These are phyloP conservation scores for Adelosebastes latens DNA, from an alignment of 2,797 vertebrate genomes.

Conservation along the genomic window DNA sequence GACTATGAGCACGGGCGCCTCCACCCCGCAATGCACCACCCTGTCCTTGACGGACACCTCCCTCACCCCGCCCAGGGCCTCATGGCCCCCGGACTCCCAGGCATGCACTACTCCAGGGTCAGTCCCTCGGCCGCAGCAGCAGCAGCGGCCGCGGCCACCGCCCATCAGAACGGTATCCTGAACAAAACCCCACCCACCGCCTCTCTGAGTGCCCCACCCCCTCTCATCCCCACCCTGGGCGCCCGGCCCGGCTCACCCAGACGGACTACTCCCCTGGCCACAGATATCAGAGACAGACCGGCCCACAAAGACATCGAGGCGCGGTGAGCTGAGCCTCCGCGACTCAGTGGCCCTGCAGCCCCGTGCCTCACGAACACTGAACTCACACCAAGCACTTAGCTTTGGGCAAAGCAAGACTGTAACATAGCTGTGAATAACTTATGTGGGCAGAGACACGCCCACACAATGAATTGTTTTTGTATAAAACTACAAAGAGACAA, in stretches of 20 bases:
- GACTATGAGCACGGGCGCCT: constrained; percentile 92
- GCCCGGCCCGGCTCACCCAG: constrained; percentile 90
- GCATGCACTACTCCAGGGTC: constrained; percentile 96
- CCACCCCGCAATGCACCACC: constrained; percentile 78
- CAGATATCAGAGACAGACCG: constrained; percentile 94
- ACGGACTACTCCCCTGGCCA: constrained; percentile 93
- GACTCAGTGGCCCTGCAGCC: constrained; percentile 36
- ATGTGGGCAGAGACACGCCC: constrained; percentile 53
- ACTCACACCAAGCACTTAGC: constrained; percentile 83
- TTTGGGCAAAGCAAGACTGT: constrained; percentile 77
- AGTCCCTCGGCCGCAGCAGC: constrained; percentile 84
- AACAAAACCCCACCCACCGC: constrained; percentile 95
- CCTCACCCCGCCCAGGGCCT: constrained; percentile 85
- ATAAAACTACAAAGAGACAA: constrained; percentile 63
- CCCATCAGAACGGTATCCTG: constrained; percentile 92
- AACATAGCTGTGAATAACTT: constrained; percentile 84
- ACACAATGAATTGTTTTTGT: constrained; percentile 72
- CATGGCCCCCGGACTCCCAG: constrained; percentile 91
- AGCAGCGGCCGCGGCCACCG: constrained; percentile 63
- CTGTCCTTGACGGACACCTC: constrained; percentile 89
- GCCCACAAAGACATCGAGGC: constrained; percentile 98
- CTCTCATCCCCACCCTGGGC: constrained; percentile 93
- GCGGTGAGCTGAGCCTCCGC: constrained; percentile 82
- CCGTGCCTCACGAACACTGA: constrained; percentile 69
- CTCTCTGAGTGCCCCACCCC: constrained; percentile 94